These are phyloP conservation scores for Raja brachyura DNA, from an alignment of 2,113 vertebrate species.

Conservation along the genomic window DNA sequence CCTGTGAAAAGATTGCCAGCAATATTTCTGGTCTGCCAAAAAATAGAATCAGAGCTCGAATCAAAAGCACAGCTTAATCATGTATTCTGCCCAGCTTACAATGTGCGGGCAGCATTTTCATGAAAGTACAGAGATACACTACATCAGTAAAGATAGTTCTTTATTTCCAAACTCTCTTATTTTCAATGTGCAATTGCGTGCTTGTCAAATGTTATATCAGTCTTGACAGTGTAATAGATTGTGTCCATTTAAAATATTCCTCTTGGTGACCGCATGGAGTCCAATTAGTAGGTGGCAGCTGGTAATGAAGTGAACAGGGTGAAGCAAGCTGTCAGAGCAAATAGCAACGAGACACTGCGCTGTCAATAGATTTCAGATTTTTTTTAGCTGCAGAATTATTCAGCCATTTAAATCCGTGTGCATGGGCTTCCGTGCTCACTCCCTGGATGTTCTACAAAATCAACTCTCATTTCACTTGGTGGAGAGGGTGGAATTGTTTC, in stretches of 20 bases:
- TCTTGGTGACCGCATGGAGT: not conserved
- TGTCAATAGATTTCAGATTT: not conserved
- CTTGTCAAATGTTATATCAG: not conserved
- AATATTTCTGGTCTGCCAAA: not conserved
- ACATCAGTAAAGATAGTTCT: too few species aligned
- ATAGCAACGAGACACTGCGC: not conserved
- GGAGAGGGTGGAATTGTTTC: not conserved
- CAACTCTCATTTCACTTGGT: not conserved
- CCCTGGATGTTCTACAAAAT: not conserved
- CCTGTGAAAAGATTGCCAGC: not conserved
- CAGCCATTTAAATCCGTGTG: not conserved
- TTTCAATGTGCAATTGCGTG: not conserved
- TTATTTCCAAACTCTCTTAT: not conserved
- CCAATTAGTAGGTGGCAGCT: slow-evolving; percentile 14
- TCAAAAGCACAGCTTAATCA: not conserved
- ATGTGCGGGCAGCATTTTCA: not conserved
- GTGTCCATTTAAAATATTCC: not conserved
- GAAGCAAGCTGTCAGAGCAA: not conserved
- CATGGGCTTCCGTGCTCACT: not conserved
- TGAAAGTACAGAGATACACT: not conserved
- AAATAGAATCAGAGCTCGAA: not conserved
- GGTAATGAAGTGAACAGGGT: not conserved
- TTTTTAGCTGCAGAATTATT: not conserved
- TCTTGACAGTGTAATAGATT: not conserved
- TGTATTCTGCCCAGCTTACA: not conserved